Base-by-base conservation (phyloP, 2,797 vertebrate genomes). In the Otolemur crassicaudatus region DNA sequence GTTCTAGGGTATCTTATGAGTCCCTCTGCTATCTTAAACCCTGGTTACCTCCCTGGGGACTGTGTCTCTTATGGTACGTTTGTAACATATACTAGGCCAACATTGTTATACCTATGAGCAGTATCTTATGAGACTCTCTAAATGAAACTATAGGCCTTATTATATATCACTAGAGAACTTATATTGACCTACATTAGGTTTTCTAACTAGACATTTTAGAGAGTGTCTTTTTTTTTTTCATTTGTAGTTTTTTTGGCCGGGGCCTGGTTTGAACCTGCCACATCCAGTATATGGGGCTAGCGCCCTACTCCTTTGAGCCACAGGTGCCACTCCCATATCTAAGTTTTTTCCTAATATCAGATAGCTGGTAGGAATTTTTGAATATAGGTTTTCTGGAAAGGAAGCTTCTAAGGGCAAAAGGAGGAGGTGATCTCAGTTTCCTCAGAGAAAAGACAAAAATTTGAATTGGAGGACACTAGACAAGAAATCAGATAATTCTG, bases 321-420 rank as follows among this genome's bases (percentile, higher is more conserved):
- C 40, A 43, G 40, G 40, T 43, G 40, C 40, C 40, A 43, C 40
- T 5, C 40, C 40, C 6, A 14, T 53, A 53, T 53, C 49, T 82
- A 91, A 72, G n/a, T 37, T 81, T 90, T 81, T 72, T 60, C n/a
- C 49, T 94, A 90, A 85, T 87, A 77, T 60, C 61, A 22, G 23
- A 60, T 92, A 92, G 13, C 25, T 4, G 77, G 0, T 83, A 91
- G 56, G 27, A 83, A 69, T 86, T 69, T 97, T 88, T 87, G 92
- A 96, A 67, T 94, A 31, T 88, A 60, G 65, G 8, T 96, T 88
- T 95, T 56, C 86, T 92, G 22, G 37, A 92, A 93, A 83, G 94
- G 67, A 92, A 96, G 17, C 23, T 79, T 96, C 17, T 43, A 94
- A 89, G 53, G 53, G 73, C 79, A 94, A 75, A 87, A 37, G 34